phyloP scores from a whole-genome alignment of 37 sponge, comb jelly and placozoan species.

The Haliclona indistincta region DNA sequence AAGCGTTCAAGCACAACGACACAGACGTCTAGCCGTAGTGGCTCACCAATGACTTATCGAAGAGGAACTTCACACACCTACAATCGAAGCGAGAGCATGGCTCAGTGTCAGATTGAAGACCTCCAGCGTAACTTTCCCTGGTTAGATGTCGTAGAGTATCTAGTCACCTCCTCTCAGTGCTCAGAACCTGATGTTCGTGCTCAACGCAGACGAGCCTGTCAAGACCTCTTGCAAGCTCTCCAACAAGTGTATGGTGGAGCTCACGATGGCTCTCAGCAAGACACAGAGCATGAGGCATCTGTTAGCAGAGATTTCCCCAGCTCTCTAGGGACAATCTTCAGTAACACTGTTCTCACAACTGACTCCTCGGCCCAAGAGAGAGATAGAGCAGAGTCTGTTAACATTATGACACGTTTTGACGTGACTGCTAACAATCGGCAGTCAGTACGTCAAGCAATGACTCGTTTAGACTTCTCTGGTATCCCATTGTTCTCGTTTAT shows the following conservation, averaged over 20 bases:
- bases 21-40: not conserved
- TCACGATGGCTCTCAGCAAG: too few species aligned
- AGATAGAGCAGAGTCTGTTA: too few species aligned
- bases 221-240: conserved; percentile 25
- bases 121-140: conserved; percentile 20
- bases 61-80: not conserved
- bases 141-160: conserved; percentile 45
- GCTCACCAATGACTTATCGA: not conserved
- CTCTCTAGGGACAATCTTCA: too few species aligned
- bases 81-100: not conserved
- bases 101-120: conserved; percentile 8
- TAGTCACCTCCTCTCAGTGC: conserved; percentile 7
- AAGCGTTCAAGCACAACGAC: not conserved
- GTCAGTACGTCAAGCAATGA: too few species aligned
- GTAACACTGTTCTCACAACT: too few species aligned
- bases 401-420: too few species aligned
- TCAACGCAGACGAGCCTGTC: conserved; percentile 13
- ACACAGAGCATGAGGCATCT: too few species aligned
- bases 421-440: too few species aligned
- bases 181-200: not conserved
- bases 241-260: conserved; percentile 33
- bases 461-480: too few species aligned
- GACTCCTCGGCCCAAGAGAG: too few species aligned
- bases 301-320: too few species aligned
- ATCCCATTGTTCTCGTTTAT: not conserved